These are phyloP conservation scores for Irena cyanogastra DNA, from an alignment of 2,113 vertebrate species.

Conservation along the genomic window DNA sequence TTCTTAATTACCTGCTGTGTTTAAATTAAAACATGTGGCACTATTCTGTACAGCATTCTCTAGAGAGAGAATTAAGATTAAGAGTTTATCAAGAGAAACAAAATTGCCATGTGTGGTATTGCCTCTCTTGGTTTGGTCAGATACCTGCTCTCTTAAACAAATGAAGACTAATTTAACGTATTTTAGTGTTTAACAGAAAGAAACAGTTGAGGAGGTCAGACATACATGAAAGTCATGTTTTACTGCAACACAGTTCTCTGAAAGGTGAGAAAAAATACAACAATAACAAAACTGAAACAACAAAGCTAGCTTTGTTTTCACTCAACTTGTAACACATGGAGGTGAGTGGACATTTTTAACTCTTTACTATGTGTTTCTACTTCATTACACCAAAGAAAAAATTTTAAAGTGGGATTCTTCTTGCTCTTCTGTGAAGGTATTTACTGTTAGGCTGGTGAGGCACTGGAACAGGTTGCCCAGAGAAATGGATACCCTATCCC, in stretches of 20 bases:
- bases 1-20: background rate
- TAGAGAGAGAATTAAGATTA: background rate
- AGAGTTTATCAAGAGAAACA: background rate
- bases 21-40: background rate
- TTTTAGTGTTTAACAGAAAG: background rate
- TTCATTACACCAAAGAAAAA: background rate
- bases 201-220: background rate
- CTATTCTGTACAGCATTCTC: background rate
- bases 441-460: background rate
- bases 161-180: background rate
- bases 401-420: background rate
- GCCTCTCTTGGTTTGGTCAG: background rate
- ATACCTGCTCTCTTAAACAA: background rate
- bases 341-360: background rate
- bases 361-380: background rate
- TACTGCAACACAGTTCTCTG: background rate
- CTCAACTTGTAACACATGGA: background rate
- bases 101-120: background rate
- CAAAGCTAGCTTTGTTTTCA: background rate
- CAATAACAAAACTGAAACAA: background rate
- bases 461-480: background rate
- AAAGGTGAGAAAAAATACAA: background rate
- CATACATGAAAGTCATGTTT: background rate
- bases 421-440: background rate
- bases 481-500: background rate